phyloP scores from a whole-genome alignment of 2,888 invertebrate species.

The Napeogenes sylphis region DNA sequence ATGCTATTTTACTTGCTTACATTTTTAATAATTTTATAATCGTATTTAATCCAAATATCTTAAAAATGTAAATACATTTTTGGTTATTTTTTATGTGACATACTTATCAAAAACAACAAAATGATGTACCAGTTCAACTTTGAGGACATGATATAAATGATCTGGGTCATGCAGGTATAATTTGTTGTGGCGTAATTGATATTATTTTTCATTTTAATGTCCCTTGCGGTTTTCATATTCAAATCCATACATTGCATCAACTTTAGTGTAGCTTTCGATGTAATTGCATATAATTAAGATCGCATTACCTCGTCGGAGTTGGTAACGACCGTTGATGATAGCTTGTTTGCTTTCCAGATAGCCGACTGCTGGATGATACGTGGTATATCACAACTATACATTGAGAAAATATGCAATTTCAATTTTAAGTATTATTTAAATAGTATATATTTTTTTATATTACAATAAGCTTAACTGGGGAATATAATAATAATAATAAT shows the following conservation, averaged over 20 bases:
- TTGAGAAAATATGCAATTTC: no score
- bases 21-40: no score
- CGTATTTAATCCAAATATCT: no score
- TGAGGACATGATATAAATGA: background rate
- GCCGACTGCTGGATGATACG: background rate
- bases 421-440: no score
- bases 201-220: slow-evolving; percentile 2
- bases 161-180: slow-evolving; percentile 3
- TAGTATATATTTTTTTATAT: no score
- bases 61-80: no score
- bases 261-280: slow-evolving; percentile 6
- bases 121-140: background rate
- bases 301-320: slow-evolving; percentile 5
- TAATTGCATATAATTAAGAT: slow-evolving; percentile 17
- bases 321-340: slow-evolving; percentile 13
- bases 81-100: no score
- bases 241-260: slow-evolving; percentile 6
- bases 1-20: background rate
- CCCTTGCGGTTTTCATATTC: slow-evolving; percentile 1
- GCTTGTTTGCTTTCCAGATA: slow-evolving; percentile 13
- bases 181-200: slow-evolving; percentile 3
- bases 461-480: no score
- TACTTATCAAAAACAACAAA: no score
- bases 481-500: no score
- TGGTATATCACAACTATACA: no score